Percentiles rank a stretch among this genome's conserved stretches.
phyloP scores from a whole-genome alignment of 2,888 invertebrate species.

The Sarcophaga caerulescens region DNA sequence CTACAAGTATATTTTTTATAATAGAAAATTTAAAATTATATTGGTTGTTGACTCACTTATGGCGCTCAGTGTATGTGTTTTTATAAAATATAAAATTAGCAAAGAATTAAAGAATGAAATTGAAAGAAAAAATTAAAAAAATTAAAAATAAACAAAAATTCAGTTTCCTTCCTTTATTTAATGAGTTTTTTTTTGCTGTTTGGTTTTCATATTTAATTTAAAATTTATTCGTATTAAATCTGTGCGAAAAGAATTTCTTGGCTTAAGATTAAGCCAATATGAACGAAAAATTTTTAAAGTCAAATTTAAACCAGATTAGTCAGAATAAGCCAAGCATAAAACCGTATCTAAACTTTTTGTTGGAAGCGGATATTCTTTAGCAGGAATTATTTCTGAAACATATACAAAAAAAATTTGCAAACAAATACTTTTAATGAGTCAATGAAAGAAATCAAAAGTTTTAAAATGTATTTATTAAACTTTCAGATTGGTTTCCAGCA shows the following conservation, averaged over 20 bases:
- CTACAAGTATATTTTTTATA: too few species aligned
- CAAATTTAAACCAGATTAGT: conserved; percentile 37
- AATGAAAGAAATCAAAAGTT: too few species aligned
- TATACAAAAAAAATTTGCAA: not conserved
- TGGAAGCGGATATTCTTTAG: conserved; percentile 54
- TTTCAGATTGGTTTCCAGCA: too few species aligned
- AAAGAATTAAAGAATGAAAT: not conserved
- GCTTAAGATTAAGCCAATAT: conserved; percentile 44
- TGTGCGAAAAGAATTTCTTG: not conserved
- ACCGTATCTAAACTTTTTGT: conserved; percentile 40
- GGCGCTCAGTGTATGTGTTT: too few species aligned
- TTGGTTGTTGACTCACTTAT: too few species aligned
- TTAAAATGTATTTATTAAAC: too few species aligned
- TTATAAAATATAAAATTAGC: conserved; percentile 7
- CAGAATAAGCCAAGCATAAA: conserved; percentile 50
- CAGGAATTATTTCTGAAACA: not conserved
- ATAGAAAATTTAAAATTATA: too few species aligned
- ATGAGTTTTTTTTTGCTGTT: conserved; percentile 4
- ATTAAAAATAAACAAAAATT: too few species aligned
- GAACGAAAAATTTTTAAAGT: conserved; percentile 18
- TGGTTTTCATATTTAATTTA: conserved; percentile 25
- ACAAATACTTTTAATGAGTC: too few species aligned
- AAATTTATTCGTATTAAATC: conserved; percentile 48
- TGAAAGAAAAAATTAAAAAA: conserved; percentile 35
- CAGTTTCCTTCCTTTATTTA: conserved; percentile 62